Base-by-base conservation (phyloP, 2,113 vertebrate genomes). In the Mustela lutreola region DNA sequence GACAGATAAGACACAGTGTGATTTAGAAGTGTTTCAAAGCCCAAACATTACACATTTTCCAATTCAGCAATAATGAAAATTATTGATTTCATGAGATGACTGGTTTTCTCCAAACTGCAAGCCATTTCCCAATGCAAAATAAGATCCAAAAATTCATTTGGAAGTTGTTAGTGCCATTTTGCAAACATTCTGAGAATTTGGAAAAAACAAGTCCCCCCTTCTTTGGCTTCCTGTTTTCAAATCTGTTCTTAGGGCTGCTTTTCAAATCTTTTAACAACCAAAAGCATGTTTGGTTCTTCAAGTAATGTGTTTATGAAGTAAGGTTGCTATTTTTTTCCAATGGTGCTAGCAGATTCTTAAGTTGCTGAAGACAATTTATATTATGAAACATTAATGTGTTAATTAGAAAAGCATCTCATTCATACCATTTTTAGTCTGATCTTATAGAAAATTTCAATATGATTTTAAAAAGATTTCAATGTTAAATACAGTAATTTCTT, bases 201-300 rank as follows among this genome's bases (percentile, higher is more conserved):
- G 22, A 89, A 67, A 85, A 94, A 97, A 58, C 33, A 89, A 82
- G 8, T 82, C 12, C 9, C 42, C 4, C 56, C 26, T 42, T 42
- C 19, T 58, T 90, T 85, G 73, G 78, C 48, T 98, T 97, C 93
- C 82, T 94, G 86, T 96, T 97, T 97, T 95, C 63, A 95, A 96
- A 95, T 96, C 86, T 97, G 91, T 93, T 90, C 87, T 79, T 89
- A 84, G 67, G 50, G 82, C 53, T 89, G 12, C n/a, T 90, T 97
- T 95, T 95, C 87, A 97, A 94, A 80, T 88, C 7, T 86, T 85
- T 86, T 95, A 89, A 85, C 42, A 84, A 22, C 56, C 39, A 75
- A 78, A 94, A 70, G 14, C 50, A 11, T 42, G 6, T 89, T 95
- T 91, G 19, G 12, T 91, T 97, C 65, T 26, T 95, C 56, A 58